A percentile compares a stretch with the other conserved stretches of the same genome.
Conservation (phyloP, 2,888 invertebrate species). For the Pollenia angustigena region DNA sequence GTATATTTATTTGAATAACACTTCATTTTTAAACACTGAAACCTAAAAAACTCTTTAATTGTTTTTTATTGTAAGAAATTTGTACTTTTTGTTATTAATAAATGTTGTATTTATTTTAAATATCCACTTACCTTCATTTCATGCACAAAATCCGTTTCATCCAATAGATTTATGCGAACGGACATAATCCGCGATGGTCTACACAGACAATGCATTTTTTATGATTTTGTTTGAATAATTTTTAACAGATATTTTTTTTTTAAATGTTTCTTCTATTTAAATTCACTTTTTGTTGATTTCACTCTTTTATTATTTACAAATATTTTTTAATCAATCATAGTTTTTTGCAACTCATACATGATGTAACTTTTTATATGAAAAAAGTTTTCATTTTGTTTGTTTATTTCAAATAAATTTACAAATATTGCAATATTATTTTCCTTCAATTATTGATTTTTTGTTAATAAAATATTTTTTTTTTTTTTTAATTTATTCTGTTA, state of each 20-base stretch:
- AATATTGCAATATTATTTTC: slow-evolving; percentile 10
- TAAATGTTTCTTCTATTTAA: background rate
- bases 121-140: slow-evolving; percentile 91
- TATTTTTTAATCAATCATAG: background rate
- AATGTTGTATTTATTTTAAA: background rate
- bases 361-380: background rate
- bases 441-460: slow-evolving; percentile 11
- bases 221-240: slow-evolving; percentile 21
- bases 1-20: too few species aligned
- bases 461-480: background rate
- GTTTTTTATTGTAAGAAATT: too few species aligned
- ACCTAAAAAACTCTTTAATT: too few species aligned
- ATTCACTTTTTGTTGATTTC: background rate
- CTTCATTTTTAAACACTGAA: too few species aligned
- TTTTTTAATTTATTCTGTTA: too few species aligned
- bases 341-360: background rate
- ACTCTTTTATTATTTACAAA: slow-evolving; percentile 14
- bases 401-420: background rate
- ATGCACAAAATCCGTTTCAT: slow-evolving; percentile 94
- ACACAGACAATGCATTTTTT: slow-evolving; percentile 84
- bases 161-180: slow-evolving; percentile 93
- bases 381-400: slow-evolving; percentile 20
- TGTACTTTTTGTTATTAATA: background rate
- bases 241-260: slow-evolving; percentile 2
- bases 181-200: slow-evolving; percentile 84